These are phyloP conservation scores for Sciurus carolinensis DNA, from an alignment of 2,797 vertebrate genomes.

Conservation along the genomic window DNA sequence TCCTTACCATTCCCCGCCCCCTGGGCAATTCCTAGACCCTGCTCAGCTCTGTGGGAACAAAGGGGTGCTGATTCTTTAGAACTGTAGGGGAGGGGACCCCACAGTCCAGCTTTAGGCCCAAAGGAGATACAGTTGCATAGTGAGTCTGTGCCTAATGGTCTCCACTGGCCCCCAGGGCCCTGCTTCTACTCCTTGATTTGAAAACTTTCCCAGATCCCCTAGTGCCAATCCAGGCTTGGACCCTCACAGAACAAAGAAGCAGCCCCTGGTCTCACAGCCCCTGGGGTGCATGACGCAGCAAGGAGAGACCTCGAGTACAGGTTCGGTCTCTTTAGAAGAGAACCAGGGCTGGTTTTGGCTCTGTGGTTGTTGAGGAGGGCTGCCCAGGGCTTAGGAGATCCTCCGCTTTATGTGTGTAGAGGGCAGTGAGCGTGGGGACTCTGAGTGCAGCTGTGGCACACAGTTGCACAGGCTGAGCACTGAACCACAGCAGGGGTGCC, in stretches of 20 bases:
- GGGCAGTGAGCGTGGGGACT: not conserved
- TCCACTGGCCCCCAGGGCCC: fast-evolving
- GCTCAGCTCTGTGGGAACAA: not conserved
- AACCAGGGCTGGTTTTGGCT: fast-evolving
- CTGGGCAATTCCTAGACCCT: not conserved
- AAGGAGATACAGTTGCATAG: fast-evolving
- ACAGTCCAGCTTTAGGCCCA: not conserved
- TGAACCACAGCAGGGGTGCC: not conserved
- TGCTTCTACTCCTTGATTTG: not conserved
- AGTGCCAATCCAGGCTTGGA: not conserved
- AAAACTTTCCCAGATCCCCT: not conserved
- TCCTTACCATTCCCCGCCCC: too few relatives aligned
- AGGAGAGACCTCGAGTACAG: too few relatives aligned
- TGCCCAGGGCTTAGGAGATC: not conserved
- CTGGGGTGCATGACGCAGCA: fast-evolving
- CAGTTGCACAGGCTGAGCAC: not conserved
- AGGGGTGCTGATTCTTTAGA: not conserved
- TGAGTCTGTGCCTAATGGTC: not conserved
- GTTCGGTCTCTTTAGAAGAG: too few relatives aligned
- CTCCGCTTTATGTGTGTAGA: not conserved
- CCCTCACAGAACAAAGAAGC: not conserved
- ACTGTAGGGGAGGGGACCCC: fast-evolving
- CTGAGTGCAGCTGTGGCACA: not conserved
- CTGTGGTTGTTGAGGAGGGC: not conserved
- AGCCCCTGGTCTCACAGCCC: not conserved